Evolutionary conservation across 1,140 invertebrate genomes (phyloP), one percentile per base, ranked within the genome.

Genomic region (Drosophila bocqueti): DNA sequence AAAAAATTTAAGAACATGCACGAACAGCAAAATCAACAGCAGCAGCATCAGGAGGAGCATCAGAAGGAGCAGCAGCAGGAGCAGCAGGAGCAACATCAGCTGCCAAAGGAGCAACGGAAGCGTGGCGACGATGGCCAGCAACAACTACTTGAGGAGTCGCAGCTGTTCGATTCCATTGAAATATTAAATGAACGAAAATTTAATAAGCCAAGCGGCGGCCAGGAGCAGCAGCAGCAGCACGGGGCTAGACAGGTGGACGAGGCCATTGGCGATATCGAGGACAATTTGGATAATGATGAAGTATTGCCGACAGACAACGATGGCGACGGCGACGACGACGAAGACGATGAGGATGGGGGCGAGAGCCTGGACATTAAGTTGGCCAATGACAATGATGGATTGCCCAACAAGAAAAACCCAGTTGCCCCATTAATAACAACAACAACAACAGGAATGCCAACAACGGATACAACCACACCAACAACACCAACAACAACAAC

Each of bases 131-230:
- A 38, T 54, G 63, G n/a, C 29, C 40, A 59, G 16, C 38, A 40
- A 34, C 38, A 40, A 34, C 46, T 46, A 11, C 31, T 72, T 7
- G 54, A 62, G 57, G 52, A 74, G 47, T 68, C 67, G 34, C 80
- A 89, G 68, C 77, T 80, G 77, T 80, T 90, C 55, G 79, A 83
- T 81, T 80, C 84, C 58, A 90, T 89, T 89, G 84, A 83, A 89
- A 89, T 83, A 89, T 89, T 89, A 89, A 89, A 89, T 69, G 84
- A 83, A 89, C 84, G 81, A 74, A 89, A 89, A 89, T 81, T 79
- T 81, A 90, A 90, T 89, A 89, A 89, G 75, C 77, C 76, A 58
- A 57, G n/a, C 47, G 29, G 63, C 7, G 34, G 64, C 50, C 71
- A 63, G 38, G 40, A 59, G 31, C 18, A 43, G 36, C 24, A 45